Evolutionary conservation across 2,888 invertebrate species (phyloP).

Genomic region (Macropis europaea): DNA sequence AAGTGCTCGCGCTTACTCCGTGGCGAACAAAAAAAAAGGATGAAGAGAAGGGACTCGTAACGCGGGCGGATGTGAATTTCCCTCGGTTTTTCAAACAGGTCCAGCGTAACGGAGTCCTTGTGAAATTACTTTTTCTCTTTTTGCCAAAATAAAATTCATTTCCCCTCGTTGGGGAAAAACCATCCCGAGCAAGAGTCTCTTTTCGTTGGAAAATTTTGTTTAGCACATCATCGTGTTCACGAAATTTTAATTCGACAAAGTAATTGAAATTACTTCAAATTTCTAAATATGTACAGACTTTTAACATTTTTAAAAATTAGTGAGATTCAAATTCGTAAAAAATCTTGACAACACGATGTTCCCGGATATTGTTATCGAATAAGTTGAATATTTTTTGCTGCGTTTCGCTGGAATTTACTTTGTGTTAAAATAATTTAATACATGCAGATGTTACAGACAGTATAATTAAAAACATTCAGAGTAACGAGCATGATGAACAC

Average conservation of each 20-base stretch:
- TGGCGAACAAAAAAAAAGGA: not conserved
- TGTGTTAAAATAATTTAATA: too few relatives aligned
- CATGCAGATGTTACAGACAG: too few relatives aligned
- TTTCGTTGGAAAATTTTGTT: not conserved
- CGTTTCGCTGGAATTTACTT: too few relatives aligned
- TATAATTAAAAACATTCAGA: too few relatives aligned
- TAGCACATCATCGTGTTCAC: not conserved
- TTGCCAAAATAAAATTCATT: not conserved
- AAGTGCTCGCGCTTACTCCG: not conserved
- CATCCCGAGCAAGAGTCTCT: not conserved
- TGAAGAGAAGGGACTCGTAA: not conserved
- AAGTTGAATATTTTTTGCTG: too few relatives aligned
- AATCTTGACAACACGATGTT: too few relatives aligned
- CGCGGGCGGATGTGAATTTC: not conserved
- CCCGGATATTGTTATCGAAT: too few relatives aligned
- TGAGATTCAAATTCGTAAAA: too few relatives aligned
- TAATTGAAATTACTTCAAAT: too few relatives aligned
- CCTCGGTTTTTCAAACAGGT: not conserved
- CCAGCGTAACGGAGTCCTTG: not conserved
- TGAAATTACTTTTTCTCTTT: not conserved
- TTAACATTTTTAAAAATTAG: too few relatives aligned
- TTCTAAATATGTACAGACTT: too few relatives aligned
- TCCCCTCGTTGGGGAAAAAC: not conserved
- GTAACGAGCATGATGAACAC: too few relatives aligned
- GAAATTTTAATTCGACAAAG: slow-evolving; percentile 21